Evolutionary conservation across 2,113 vertebrate species (phyloP), one percentile per base, ranked within the genome.

Genomic region (Amia ocellicauda): DNA sequence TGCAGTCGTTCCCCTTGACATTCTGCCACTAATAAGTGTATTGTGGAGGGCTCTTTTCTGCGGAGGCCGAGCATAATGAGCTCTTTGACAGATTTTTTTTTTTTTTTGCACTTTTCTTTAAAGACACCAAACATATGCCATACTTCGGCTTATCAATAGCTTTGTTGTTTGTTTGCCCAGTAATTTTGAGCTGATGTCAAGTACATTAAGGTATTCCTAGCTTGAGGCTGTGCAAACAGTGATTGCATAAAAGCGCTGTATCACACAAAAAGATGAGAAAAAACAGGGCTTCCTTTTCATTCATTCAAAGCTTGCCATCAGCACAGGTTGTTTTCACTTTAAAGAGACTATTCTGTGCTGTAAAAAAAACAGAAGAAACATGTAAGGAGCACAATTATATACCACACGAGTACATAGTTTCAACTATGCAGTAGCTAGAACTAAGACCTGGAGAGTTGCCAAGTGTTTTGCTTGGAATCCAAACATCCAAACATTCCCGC

Each of bases 11-110:
- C 82, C 80, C 82, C 75, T 81, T 81, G 78, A 88, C 88, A 84
- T 82, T 81, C 75, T 82, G 79, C 79, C 81, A 79, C 80, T 86
- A 88, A 88, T 83, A 85, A 82, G 80, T 70, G 73, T 79, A 84
- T 88, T 88, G 85, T 85, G 72, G 63, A 79, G 68, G 63, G 52
- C 68, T 64, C 69, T 73, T 69, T 69, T 77, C 68, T 85, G 82
- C 81, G 80, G 83, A 79, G 79, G 83, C 67, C 65, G 63, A 52
- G 31, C 69, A 89, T 86, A 90, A 91, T 87, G 76, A 85, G 82
- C 56, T 77, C 86, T 88, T 85, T 89, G 82, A 89, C 85, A 85
- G 84, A 83, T 81, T 86, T 77, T 50, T 29, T 50, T 29, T 49
- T 42, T n/a, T 19, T 43, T 53, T 50, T n/a, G n/a, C n/a, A 16